Evolutionary conservation across 2,797 vertebrate genomes (phyloP).

Genomic region (Eupleurogrammus muticus): DNA sequence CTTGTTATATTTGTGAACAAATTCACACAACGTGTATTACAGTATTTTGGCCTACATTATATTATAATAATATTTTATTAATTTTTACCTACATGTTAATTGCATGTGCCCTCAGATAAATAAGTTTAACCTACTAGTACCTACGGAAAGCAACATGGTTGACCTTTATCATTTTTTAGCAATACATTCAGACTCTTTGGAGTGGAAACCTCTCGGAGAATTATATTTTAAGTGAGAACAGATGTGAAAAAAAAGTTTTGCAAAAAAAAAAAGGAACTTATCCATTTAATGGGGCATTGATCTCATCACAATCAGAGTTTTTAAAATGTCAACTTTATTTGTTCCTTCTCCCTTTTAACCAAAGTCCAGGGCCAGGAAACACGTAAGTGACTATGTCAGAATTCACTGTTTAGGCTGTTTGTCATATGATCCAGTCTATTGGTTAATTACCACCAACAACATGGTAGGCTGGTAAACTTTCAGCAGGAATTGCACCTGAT

Average conservation of each 20-base stretch:
- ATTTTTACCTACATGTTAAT: too few species aligned
- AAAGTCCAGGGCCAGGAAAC: background rate
- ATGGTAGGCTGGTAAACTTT: constrained; percentile 27
- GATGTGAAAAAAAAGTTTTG: too few species aligned
- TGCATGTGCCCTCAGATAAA: too few species aligned
- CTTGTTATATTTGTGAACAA: background rate
- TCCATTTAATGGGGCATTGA: constrained; percentile 27
- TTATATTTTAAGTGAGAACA: too few species aligned
- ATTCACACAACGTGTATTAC: background rate
- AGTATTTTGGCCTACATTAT: too few species aligned
- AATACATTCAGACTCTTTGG: too few species aligned
- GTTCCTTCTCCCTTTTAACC: constrained; percentile 8
- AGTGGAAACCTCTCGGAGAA: too few species aligned
- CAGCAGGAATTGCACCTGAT: constrained; percentile 31
- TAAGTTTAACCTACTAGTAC: too few species aligned
- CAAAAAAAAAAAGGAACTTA: too few species aligned
- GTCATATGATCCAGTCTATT: background rate
- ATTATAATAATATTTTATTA: too few species aligned
- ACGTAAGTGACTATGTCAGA: constrained; percentile 4
- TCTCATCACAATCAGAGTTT: constrained; percentile 37
- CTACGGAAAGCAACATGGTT: too few species aligned
- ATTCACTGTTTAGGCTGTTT: background rate
- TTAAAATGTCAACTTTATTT: constrained; percentile 42
- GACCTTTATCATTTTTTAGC: too few species aligned
- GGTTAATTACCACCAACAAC: constrained; percentile 26